Conservation (phyloP, 2,797 vertebrate genomes). For the Pangasius krempfi region DNA sequence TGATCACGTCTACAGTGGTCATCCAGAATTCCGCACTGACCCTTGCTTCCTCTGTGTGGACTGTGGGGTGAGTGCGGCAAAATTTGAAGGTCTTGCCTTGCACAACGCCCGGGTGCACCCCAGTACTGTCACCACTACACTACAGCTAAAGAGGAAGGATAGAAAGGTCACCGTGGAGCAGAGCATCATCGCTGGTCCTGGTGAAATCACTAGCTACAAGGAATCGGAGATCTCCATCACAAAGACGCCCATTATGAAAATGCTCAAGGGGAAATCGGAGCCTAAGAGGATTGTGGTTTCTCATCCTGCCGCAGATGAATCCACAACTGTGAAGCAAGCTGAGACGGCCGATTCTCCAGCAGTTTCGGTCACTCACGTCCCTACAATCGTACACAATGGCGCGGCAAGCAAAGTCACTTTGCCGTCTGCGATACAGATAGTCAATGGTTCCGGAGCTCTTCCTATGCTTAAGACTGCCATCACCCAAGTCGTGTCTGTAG, state of each 20-base stretch:
- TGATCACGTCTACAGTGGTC: constrained; percentile 89
- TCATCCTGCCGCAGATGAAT: constrained; percentile 77
- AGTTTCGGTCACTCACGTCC: constrained; percentile 71
- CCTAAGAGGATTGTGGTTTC: constrained; percentile 87
- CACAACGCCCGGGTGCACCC: constrained; percentile 87
- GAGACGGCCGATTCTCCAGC: constrained; percentile 72
- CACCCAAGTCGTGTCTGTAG: constrained; percentile 88
- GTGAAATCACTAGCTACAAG: constrained; percentile 67
- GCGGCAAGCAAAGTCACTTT: constrained; percentile 69
- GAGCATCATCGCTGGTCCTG: constrained; percentile 68
- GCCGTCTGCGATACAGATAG: constrained; percentile 79
- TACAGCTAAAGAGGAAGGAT: constrained; percentile 85
- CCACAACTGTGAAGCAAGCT: constrained; percentile 56
- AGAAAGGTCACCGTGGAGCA: constrained; percentile 84
- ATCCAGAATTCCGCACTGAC: constrained; percentile 88
- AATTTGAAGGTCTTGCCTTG: constrained; percentile 88
- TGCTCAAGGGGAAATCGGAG: constrained; percentile 92
- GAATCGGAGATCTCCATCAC: constrained; percentile 93
- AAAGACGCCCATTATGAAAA: constrained; percentile 97
- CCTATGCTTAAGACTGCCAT: constrained; percentile 89
- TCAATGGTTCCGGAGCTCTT: constrained; percentile 87
- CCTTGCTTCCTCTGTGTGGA: constrained; percentile 85
- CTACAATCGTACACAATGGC: constrained; percentile 79
- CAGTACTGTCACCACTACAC: constrained; percentile 75
- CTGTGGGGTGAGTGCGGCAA: constrained; percentile 85